phyloP scores from a whole-genome alignment of 2,888 invertebrate species.

The Cecidostiba fungosa region DNA sequence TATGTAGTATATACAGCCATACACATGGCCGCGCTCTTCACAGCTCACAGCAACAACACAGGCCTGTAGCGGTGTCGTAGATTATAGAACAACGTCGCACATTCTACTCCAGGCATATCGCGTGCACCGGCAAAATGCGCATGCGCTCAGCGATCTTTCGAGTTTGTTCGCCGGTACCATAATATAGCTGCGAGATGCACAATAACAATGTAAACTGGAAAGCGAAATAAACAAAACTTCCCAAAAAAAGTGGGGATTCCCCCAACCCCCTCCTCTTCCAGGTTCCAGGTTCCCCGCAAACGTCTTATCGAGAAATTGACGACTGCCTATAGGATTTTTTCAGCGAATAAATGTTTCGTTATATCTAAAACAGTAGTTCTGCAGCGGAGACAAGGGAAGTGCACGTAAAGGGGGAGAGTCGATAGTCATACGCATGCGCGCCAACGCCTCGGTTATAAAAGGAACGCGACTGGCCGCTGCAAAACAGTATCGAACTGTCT shows the following conservation, averaged over 20 bases:
- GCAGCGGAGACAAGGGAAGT: neutral
- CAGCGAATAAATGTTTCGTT: neutral
- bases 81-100: conserved; percentile 27
- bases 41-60: neutral
- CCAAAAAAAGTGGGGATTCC: neutral
- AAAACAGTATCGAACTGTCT: conserved; percentile 60
- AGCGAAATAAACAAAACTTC: conserved; percentile 21
- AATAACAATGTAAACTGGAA: neutral
- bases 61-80: neutral
- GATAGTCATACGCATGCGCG: conserved; percentile 67
- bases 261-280: too few relatives aligned
- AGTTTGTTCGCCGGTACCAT: conserved; percentile 62
- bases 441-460: conserved; percentile 69
- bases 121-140: conserved; percentile 54
- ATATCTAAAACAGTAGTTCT: neutral
- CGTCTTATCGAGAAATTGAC: too few relatives aligned
- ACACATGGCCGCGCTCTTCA: neutral
- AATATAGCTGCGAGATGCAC: neutral
- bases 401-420: too few relatives aligned
- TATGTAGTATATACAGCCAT: neutral
- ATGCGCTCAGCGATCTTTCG: conserved; percentile 63
- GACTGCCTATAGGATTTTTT: neutral
- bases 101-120: neutral
- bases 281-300: too few relatives aligned
- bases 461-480: conserved; percentile 48